Conservation (phyloP, 2,888 invertebrate genomes). For the Chironomus tentans region DNA sequence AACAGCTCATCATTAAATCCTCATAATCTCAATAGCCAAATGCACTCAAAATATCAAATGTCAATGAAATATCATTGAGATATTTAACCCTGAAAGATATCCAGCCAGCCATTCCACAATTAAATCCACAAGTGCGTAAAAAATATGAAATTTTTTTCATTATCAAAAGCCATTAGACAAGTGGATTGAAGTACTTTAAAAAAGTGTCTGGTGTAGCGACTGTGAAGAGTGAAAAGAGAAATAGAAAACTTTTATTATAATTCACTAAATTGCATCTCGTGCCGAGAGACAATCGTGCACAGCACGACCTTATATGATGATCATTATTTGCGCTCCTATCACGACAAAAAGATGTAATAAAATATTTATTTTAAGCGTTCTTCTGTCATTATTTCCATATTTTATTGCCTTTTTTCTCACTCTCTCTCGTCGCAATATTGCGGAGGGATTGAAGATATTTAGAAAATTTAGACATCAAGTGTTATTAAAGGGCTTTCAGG, state of each 20-base stretch:
- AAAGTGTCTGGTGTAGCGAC: background rate
- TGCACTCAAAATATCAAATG: too few species aligned
- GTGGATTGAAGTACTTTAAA: background rate
- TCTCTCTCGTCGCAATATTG: background rate
- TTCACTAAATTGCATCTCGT: conserved; percentile 18
- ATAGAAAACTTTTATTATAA: background rate
- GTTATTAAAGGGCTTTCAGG: conserved; percentile 11
- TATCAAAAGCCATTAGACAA: background rate
- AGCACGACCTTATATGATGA: background rate
- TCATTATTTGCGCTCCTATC: background rate
- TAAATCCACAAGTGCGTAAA: too few species aligned
- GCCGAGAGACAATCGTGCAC: conserved; percentile 19
- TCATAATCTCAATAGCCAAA: too few species aligned
- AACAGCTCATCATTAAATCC: too few species aligned
- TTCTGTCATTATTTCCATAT: background rate
- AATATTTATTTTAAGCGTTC: background rate
- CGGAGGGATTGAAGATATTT: background rate
- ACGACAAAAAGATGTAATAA: too few species aligned
- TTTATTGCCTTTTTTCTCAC: background rate
- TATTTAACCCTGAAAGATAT: too few species aligned
- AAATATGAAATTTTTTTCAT: background rate
- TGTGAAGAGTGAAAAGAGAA: too few species aligned
- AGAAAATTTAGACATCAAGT: conserved; percentile 22
- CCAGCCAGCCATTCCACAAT: too few species aligned
- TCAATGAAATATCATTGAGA: too few species aligned